These are phyloP conservation scores for Chelonus insularis DNA, from an alignment of 1,140 invertebrate species.

Conservation along the genomic window DNA sequence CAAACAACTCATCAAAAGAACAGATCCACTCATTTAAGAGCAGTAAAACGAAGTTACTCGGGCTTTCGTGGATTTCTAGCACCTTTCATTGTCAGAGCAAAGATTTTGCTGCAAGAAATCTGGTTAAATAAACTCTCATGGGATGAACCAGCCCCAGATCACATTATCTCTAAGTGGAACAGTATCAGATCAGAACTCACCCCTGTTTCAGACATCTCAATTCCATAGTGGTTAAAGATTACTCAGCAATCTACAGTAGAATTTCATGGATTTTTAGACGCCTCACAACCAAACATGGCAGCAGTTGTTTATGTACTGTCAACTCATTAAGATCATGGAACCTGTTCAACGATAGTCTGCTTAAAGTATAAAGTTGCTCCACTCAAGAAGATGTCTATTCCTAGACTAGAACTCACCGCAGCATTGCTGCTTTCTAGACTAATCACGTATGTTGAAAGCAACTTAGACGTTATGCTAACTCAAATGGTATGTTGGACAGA, in stretches of 20 bases:
- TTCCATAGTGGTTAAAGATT: constrained; percentile 30
- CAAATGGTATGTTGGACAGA: constrained; percentile 1
- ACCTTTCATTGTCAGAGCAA: constrained; percentile 26
- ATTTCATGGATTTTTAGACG: constrained; percentile 39
- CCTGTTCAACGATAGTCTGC: background rate
- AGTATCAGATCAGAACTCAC: constrained; percentile 14
- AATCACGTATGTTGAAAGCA: background rate
- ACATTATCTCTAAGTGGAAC: constrained; percentile 2
- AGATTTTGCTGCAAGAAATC: constrained; percentile 31
- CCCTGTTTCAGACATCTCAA: constrained; percentile 22
- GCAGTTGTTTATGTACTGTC: constrained; percentile 30
- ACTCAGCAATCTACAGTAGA: constrained; percentile 16
- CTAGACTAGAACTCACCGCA: constrained; percentile 16
- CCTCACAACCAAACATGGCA: constrained; percentile 31
- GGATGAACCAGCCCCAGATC: constrained; percentile 25
- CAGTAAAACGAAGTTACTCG: constrained; percentile 5
- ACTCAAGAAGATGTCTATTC: constrained; percentile 14
- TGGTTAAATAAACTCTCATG: constrained; percentile 31
- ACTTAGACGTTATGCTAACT: background rate
- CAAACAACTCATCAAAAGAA: background rate
- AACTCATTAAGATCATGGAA: background rate
- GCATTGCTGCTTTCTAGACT: constrained; percentile 3
- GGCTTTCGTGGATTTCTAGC: constrained; percentile 9
- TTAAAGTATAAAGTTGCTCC: constrained; percentile 18
- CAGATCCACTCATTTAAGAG: background rate